Conservation (phyloP, 2,888 invertebrate genomes). For the Ectemnius continuus region DNA sequence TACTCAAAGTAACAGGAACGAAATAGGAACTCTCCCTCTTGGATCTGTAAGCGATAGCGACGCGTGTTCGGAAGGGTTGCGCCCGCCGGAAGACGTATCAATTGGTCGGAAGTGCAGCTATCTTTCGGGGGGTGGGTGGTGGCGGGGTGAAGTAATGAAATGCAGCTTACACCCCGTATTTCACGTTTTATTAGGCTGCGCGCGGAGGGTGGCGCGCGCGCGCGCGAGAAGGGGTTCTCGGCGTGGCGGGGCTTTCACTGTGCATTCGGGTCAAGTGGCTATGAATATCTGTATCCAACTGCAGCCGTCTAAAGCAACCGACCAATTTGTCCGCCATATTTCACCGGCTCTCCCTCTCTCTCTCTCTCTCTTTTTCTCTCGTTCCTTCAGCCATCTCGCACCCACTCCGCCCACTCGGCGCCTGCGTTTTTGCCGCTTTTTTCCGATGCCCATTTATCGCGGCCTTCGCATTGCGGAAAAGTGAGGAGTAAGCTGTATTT, state of each 20-base stretch:
- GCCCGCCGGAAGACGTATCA: slow-evolving; percentile 35
- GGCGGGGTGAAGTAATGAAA: slow-evolving; percentile 43
- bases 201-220: not conserved
- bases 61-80: not conserved
- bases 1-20: no score
- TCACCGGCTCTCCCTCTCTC: slow-evolving; percentile 41
- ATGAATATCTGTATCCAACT: slow-evolving; percentile 66
- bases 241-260: slow-evolving; percentile 23
- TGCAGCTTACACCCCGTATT: slow-evolving; percentile 57
- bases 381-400: not conserved
- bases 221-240: slow-evolving; percentile 4
- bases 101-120: slow-evolving; percentile 25
- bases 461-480: slow-evolving; percentile 15
- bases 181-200: slow-evolving; percentile 58
- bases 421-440: slow-evolving; percentile 13
- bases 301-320: slow-evolving; percentile 59
- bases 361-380: slow-evolving; percentile 17
- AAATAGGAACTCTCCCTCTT: no score
- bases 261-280: slow-evolving; percentile 67
- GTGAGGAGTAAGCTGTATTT: not conserved
- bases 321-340: slow-evolving; percentile 59
- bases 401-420: not conserved
- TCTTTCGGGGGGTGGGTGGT: not conserved
- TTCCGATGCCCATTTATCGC: slow-evolving; percentile 32
- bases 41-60: not conserved